Evolutionary conservation across 2,113 vertebrate genomes (phyloP).

Genomic region (Leucoraja erinaceus): DNA sequence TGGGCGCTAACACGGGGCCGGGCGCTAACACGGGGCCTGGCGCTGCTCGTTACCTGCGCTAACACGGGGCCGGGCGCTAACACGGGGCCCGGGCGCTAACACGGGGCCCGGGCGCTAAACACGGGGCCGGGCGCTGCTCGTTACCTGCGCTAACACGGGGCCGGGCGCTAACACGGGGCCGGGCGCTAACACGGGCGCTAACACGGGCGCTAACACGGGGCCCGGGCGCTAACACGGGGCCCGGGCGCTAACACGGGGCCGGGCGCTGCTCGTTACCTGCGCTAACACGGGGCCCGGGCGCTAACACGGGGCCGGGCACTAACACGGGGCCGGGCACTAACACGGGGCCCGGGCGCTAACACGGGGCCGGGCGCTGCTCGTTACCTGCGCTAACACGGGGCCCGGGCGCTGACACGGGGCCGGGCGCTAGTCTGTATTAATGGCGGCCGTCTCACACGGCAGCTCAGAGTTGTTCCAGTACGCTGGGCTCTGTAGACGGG

Average conservation of each 20-base stretch:
- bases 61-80: constrained; percentile 45
- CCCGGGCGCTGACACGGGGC: too few species aligned
- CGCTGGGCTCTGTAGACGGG: too few species aligned
- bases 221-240: constrained; percentile 47
- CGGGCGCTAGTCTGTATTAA: constrained; percentile 46
- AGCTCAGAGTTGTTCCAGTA: neutral
- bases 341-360: constrained; percentile 46
- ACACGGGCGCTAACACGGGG: too few species aligned
- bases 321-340: constrained; percentile 44
- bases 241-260: too few species aligned
- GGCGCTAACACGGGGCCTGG: constrained; percentile 46
- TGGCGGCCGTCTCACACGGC: constrained; percentile 46
- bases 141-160: too few species aligned
- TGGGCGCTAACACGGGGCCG: constrained; percentile 47
- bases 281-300: constrained; percentile 47
- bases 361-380: constrained; percentile 42
- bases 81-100: constrained; percentile 46
- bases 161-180: constrained; percentile 47
- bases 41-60: too few species aligned
- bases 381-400: too few species aligned
- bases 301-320: constrained; percentile 44
- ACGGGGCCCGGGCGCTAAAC: too few species aligned
- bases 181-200: constrained; percentile 43
- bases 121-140: constrained; percentile 46
- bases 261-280: too few species aligned